These are phyloP conservation scores for Rhagonycha lutea DNA, from an alignment of 2,888 invertebrate genomes.

Conservation along the genomic window DNA sequence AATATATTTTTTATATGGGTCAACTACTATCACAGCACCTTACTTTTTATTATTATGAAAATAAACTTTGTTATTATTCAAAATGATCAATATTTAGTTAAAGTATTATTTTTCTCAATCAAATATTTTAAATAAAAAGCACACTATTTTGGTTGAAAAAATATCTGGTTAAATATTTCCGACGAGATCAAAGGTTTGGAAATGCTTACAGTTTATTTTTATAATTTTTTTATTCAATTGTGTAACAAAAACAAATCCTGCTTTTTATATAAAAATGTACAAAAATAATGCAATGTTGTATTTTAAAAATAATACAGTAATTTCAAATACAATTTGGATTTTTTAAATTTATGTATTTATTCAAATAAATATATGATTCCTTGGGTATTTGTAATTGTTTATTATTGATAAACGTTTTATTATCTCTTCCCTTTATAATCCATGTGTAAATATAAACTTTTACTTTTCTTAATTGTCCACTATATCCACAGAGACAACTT, in stretches of 20 bases:
- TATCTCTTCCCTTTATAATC: not conserved
- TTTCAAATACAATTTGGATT: not conserved
- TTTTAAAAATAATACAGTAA: not conserved
- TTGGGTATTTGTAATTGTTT: not conserved
- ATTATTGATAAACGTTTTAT: not conserved
- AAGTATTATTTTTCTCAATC: not conserved
- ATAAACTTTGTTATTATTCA: not conserved
- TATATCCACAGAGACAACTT: too few relatives aligned
- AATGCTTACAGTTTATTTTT: not conserved
- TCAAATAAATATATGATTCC: not conserved
- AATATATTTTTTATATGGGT: slow-evolving; percentile 17
- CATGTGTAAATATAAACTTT: not conserved
- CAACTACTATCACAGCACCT: slow-evolving; percentile 9
- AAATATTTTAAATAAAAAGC: not conserved
- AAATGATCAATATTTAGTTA: not conserved
- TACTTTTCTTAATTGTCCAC: not conserved
- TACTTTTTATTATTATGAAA: not conserved
- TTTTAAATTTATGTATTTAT: not conserved
- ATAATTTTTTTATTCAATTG: not conserved
- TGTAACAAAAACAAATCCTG: not conserved
- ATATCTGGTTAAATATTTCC: not conserved
- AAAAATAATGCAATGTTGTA: not conserved
- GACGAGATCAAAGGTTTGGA: not conserved
- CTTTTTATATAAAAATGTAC: not conserved
- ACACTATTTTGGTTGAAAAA: not conserved